These are phyloP conservation scores for Oreochromis niloticus DNA, from an alignment of 2,113 vertebrate genomes.

Conservation along the genomic window DNA sequence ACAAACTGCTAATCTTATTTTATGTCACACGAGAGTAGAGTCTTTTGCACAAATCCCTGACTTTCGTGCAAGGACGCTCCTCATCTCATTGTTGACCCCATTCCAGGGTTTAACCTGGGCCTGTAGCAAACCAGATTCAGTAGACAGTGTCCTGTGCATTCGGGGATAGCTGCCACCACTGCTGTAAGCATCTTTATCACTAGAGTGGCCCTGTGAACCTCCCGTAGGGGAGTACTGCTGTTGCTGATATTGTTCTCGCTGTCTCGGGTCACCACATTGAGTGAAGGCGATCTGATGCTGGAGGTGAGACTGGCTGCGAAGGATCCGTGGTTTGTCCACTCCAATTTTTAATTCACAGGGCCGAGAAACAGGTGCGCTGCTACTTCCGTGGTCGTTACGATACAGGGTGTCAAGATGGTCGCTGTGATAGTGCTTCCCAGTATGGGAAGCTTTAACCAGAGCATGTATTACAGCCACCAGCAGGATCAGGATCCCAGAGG, in stretches of 20 bases:
- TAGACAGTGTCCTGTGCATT: slow-evolving; percentile 72
- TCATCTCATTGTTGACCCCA: slow-evolving; percentile 79
- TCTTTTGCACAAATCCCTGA: slow-evolving; percentile 73
- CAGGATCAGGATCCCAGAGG: slow-evolving; percentile 77
- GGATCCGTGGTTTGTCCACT: slow-evolving; percentile 45
- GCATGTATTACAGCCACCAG: slow-evolving; percentile 71
- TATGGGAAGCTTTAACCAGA: slow-evolving; percentile 67
- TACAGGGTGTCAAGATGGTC: slow-evolving; percentile 67
- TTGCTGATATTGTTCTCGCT: slow-evolving; percentile 45
- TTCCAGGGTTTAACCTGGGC: slow-evolving; percentile 76
- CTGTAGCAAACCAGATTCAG: slow-evolving; percentile 69
- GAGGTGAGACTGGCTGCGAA: slow-evolving; percentile 66
- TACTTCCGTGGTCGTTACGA: slow-evolving; percentile 70
- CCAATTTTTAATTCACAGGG: slow-evolving; percentile 61
- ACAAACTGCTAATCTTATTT: background rate
- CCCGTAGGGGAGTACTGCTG: slow-evolving; percentile 45
- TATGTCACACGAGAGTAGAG: slow-evolving; percentile 84
- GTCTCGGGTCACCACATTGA: slow-evolving; percentile 50
- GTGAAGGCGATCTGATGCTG: slow-evolving; percentile 71
- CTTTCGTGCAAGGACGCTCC: slow-evolving; percentile 72
- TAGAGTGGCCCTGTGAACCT: slow-evolving; percentile 39
- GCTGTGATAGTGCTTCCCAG: background rate
- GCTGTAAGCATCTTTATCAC: slow-evolving; percentile 54
- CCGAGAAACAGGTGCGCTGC: slow-evolving; percentile 12
- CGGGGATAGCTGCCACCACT: slow-evolving; percentile 47